Evolutionary conservation across 2,113 vertebrate genomes (phyloP), one percentile per base, ranked within the genome.

Genomic region (Aplodontia rufa): DNA sequence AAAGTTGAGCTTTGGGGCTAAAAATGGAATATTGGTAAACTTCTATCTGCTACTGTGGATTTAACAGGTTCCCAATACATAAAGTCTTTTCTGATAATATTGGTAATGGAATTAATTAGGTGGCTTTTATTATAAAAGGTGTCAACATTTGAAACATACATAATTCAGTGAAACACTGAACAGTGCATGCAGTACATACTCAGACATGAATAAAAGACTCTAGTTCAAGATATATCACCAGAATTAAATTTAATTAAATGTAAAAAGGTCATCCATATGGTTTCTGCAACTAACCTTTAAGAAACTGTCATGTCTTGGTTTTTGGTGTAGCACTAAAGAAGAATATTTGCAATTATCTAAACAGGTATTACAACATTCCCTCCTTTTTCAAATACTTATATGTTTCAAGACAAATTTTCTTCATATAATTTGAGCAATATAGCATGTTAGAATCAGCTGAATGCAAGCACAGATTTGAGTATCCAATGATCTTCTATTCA

Each of bases 21-120:
- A 93, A 96, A 91, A 78, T 71, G 89, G 78, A 92, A 93, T 84
- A 75, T 92, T 10, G 35, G 30, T 10, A 85, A 92, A 95, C 30
- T 87, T 92, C n/a, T 87, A 60, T 92, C n/a, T 91, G 68, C 37
- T 62, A 60, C 14, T 81, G 40, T 88, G 78, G 74, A 37, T 66
- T 69, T 79, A 60, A 93, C 22, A 88, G 42, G 37, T 91, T 93
- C 28, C 47, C 49, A 78, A 82, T 68, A 96, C 20, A 72, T 91
- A 79, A 91, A 91, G 10, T 79, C 32, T 82, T 96, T 85, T 58
- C 55, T 79, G 62, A 90, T 82, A 32, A 88, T 49, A 87, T 60
- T 76, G 82, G 17, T 16, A 37, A 49, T 78, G 4, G 90, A 78
- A 74, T 96, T 81, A 88, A 92, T 81, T 30, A 96, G 62, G n/a